Base-by-base conservation (phyloP, 2,113 vertebrate genomes). In the Sarotherodon lohbergeri region DNA sequence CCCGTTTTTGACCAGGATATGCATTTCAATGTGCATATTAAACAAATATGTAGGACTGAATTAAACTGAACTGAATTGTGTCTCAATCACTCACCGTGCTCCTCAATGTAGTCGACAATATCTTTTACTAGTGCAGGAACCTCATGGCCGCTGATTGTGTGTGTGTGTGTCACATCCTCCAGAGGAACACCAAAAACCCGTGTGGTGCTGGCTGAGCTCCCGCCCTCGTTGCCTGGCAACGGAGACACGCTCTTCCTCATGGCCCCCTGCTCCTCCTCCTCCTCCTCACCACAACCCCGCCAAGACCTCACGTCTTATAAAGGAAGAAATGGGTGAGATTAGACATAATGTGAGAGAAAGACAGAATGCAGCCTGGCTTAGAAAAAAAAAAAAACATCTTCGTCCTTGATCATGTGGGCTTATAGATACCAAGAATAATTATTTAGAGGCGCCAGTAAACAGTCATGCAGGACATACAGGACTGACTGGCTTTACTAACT, bases 201-300 rank as follows among this genome's bases (percentile, higher is more conserved):
- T 3, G 89, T 85, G 85, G 89, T 91, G 93, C 90, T 96, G 96
- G 97, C 97, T 95, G 97, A 97, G 97, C 97, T 97, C 95, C 97
- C 97, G 94, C 98, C 98, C 97, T 98, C 98, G 89, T 97, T 97
- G 97, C 94, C 91, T 92, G 97, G 98, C 96, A 97, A 98, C 97
- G 97, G 97, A 97, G 98, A 98, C 97, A 97, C 97, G 95, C 98
- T 98, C 98, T 99, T 99, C 98, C 98, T 99, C 98, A 99, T 99
- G 98, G 98, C 98, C 98, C 97, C 96, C 92, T 86, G 85, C 88
- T 98, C 98, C 98, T 97, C 96, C 97, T 98, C 98, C 98, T 97
- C 96, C 97, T 98, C 98, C 97, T 98, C 98, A 98, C 96, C 97
- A 98, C 98, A 97, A 97, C 97, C 97, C 96, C 97, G 97, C 97